Base-by-base conservation (phyloP, 1,140 invertebrate genomes). In the Daktulosphaira vitifoliae region DNA sequence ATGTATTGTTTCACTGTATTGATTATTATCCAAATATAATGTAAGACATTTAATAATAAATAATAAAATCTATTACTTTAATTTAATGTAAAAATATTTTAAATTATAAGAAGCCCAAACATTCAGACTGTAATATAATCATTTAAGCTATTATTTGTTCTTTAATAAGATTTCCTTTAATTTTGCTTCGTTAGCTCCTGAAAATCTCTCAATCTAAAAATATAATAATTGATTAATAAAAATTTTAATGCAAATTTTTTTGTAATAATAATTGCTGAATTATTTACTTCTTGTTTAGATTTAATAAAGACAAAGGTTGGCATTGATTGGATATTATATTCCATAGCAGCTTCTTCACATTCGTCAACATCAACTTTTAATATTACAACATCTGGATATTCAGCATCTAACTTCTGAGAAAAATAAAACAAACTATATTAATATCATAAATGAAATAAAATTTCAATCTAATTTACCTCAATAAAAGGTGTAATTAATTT, bases 251-350 rank as follows among this genome's bases (percentile, higher is more conserved):
- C 5, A 13, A 22, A 22, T 25, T 6, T 39, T 37, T 11, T 64
- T 42, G 2, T 33, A 33, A 56, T 25, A 64, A 44, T 50, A 33
- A 15, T 50, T n/a, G 52, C 20, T 50, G 37, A 26, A 25, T 6
- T 68, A 71, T 72, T 72, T 76, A 86, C 79, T 73, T 83, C 81
- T 72, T 82, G 71, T 37, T 79, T 77, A 70, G 84, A 84, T 77
- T 92, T 95, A 68, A 95, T 78, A 74, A 95, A 93, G 22, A 94
- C 75, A 74, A 96, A 96, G 1, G 92, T 96, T 46, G 93, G 93
- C 92, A 96, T 95, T 52, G 88, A 89, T 68, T 80, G 80, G 69
- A 96, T 85, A 68, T 86, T 81, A 76, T 92, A 93, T 64, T 87
- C 80, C 53, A 79, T 77, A 9, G 88, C 87, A 54, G 94, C 76